Conservation (phyloP, 2,113 vertebrate species). For the Acrocephalus arundinaceus region DNA sequence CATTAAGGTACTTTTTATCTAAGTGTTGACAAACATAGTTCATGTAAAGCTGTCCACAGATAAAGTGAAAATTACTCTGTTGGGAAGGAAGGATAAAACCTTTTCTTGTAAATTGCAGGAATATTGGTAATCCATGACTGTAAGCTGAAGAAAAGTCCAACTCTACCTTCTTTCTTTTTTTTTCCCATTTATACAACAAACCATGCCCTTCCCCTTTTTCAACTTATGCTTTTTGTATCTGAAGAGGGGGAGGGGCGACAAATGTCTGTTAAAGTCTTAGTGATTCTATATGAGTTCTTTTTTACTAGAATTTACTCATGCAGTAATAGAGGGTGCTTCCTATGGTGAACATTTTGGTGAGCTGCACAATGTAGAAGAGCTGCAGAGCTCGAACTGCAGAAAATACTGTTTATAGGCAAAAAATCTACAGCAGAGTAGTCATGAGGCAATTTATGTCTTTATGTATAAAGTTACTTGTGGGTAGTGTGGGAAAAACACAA, state of each 20-base stretch:
- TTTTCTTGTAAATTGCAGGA: neutral
- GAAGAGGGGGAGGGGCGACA: fast-evolving
- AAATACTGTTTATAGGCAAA: neutral
- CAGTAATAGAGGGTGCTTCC: neutral
- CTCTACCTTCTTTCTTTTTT: neutral
- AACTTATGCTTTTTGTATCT: neutral
- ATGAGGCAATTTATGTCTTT: neutral
- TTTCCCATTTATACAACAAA: neutral
- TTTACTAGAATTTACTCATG: neutral
- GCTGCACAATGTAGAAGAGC: neutral
- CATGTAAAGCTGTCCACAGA: neutral
- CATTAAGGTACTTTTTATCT: neutral
- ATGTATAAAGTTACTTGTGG: neutral
- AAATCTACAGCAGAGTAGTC: neutral
- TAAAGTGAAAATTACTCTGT: neutral
- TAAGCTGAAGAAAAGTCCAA: neutral
- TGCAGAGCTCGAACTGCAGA: neutral
- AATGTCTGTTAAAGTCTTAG: neutral
- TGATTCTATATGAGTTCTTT: neutral
- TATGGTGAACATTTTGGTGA: neutral
- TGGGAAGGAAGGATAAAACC: neutral
- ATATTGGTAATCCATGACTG: neutral
- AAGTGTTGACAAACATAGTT: neutral
- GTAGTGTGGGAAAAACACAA: neutral
- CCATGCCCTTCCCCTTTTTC: neutral